phyloP scores from a whole-genome alignment of 1,140 invertebrate species.

The Lethocerus indicus region DNA sequence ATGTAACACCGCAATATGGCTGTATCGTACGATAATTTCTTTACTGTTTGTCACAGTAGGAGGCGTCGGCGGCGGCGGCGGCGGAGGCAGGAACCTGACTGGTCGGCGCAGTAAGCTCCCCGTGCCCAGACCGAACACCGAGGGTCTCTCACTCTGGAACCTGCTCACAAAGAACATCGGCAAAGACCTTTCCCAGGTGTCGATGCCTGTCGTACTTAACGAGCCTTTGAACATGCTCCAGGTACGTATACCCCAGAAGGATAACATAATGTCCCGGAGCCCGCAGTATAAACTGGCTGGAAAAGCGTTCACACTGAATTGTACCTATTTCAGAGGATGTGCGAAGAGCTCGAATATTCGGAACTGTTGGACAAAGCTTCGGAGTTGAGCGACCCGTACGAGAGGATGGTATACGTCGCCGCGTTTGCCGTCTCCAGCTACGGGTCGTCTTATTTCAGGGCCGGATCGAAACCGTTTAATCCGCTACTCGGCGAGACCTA shows the following conservation, averaged over 20 bases:
- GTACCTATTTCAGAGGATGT: slow-evolving; percentile 37
- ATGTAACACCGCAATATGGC: too few relatives aligned
- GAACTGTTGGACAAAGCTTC: slow-evolving; percentile 59
- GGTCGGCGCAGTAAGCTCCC: slow-evolving; percentile 55
- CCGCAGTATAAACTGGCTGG: background rate
- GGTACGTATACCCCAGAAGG: slow-evolving; percentile 19
- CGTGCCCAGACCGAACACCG: slow-evolving; percentile 46
- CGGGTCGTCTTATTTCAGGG: slow-evolving; percentile 54
- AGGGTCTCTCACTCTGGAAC: slow-evolving; percentile 63
- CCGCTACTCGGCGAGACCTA: slow-evolving; percentile 73
- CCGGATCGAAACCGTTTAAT: slow-evolving; percentile 79
- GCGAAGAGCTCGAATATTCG: slow-evolving; percentile 73
- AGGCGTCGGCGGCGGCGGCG: background rate
- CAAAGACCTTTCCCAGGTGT: slow-evolving; percentile 69
- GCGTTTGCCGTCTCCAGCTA: slow-evolving; percentile 76
- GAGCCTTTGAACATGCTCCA: slow-evolving; percentile 73
- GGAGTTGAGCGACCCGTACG: slow-evolving; percentile 37
- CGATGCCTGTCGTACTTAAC: slow-evolving; percentile 68
- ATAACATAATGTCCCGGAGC: background rate
- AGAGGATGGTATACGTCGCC: slow-evolving; percentile 50
- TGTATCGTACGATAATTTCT: too few relatives aligned
- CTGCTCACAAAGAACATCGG: slow-evolving; percentile 71
- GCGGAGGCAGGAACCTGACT: slow-evolving; percentile 26
- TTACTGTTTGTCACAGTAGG: too few relatives aligned
- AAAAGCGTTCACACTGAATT: slow-evolving; percentile 1